These are phyloP conservation scores for Delia radicum DNA, from an alignment of 1,140 invertebrate genomes.

Conservation along the genomic window DNA sequence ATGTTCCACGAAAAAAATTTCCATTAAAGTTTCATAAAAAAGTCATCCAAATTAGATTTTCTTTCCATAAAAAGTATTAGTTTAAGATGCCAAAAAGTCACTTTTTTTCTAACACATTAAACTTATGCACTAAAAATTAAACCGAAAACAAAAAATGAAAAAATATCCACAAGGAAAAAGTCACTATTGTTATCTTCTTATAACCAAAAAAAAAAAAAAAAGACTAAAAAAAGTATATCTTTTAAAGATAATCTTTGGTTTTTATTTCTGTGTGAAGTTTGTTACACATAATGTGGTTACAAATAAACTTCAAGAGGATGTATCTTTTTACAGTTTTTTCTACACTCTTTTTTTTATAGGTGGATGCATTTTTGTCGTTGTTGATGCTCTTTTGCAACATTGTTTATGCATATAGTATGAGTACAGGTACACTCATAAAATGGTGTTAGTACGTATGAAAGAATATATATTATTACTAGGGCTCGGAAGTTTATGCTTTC, in stretches of 20 bases:
- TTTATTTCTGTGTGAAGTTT: neutral
- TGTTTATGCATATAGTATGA: too few relatives aligned
- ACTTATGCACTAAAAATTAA: neutral
- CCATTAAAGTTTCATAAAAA: too few relatives aligned
- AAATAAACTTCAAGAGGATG: conserved; percentile 4
- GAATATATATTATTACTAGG: too few relatives aligned
- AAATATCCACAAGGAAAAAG: neutral
- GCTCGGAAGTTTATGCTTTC: too few relatives aligned
- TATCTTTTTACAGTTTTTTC: neutral
- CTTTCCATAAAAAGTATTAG: neutral
- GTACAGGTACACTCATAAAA: too few relatives aligned
- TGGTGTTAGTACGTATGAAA: too few relatives aligned
- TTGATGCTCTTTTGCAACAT: too few relatives aligned
- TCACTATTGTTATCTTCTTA: neutral
- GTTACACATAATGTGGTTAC: conserved; percentile 24
- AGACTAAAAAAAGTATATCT: neutral
- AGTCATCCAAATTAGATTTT: neutral
- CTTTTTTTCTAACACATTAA: neutral
- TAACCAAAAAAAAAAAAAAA: neutral
- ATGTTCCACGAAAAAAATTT: too few relatives aligned
- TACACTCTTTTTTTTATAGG: neutral
- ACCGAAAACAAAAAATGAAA: neutral
- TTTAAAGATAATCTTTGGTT: neutral
- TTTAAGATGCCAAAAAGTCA: neutral
- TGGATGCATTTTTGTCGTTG: neutral